These are phyloP conservation scores for Helarctos malayanus DNA, from an alignment of 2,797 vertebrate genomes.

Conservation along the genomic window DNA sequence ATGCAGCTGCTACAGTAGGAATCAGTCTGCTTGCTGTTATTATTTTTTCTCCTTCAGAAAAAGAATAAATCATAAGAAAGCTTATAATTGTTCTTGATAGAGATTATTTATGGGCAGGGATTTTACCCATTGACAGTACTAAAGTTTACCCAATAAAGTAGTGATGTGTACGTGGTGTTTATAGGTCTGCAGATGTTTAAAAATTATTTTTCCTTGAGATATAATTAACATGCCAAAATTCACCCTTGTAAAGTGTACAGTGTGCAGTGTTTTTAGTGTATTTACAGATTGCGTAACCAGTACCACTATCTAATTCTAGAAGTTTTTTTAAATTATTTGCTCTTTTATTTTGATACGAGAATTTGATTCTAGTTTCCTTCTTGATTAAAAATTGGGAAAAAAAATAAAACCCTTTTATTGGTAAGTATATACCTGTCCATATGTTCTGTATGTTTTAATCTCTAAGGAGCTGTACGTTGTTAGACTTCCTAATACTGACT, in stretches of 20 bases:
- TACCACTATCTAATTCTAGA: not conserved
- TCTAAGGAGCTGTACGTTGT: not conserved
- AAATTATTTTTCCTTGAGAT: not conserved
- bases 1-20: not conserved
- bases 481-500: not conserved
- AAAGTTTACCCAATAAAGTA: not conserved
- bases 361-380: conserved; percentile 38
- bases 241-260: not conserved
- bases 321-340: not conserved
- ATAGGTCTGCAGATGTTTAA: not conserved
- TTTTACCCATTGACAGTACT: not conserved
- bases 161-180: not conserved
- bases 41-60: not conserved
- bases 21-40: not conserved
- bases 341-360: conserved; percentile 31
- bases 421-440: not conserved
- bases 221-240: conserved; percentile 33
- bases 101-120: not conserved
- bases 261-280: not conserved
- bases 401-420: not conserved
- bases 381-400: conserved; percentile 31
- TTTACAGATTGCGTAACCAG: not conserved
- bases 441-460: not conserved
- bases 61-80: not conserved
- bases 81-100: not conserved